Percentiles rank a stretch among this genome's conserved stretches.
These are phyloP conservation scores for Taxidea taxus DNA, from an alignment of 2,113 vertebrate genomes.

Conservation along the genomic window DNA sequence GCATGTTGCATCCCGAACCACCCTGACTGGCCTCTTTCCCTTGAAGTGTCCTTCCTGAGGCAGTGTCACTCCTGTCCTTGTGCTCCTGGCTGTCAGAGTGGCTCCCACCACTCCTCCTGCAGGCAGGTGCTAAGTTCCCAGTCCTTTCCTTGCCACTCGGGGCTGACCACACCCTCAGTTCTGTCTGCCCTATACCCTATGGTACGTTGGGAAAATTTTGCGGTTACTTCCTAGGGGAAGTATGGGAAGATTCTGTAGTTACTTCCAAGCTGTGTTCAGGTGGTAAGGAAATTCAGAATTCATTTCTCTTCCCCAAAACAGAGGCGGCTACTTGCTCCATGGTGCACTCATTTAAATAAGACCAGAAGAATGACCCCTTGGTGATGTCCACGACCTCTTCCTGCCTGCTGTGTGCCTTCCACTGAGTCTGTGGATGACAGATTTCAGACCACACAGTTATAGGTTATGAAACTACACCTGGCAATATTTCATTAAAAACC, in stretches of 20 bases:
- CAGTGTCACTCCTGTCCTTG: rapidly evolving
- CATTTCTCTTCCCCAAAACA: background rate
- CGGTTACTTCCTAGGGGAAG: background rate
- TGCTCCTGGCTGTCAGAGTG: background rate
- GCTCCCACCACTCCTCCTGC: background rate
- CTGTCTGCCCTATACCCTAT: background rate
- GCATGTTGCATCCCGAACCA: rapidly evolving
- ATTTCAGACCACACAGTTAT: background rate
- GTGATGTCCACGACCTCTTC: background rate
- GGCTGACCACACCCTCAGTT: background rate
- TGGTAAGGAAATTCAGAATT: background rate
- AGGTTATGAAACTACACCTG: background rate
- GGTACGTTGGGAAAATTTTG: background rate
- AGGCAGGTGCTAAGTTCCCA: rapidly evolving
- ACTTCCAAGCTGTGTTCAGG: background rate
- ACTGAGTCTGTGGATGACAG: no score
- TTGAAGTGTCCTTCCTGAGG: background rate
- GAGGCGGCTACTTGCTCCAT: no score
- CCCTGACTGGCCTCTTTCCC: background rate
- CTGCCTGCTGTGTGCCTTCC: background rate
- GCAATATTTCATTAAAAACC: background rate
- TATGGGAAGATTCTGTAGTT: background rate
- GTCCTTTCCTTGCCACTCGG: background rate
- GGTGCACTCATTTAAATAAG: background rate
- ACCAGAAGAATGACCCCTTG: background rate